A percentile compares a stretch with the other conserved stretches of the same genome.
Evolutionary conservation across 2,797 vertebrate genomes (phyloP).

Genomic region (Ficedula albicollis): DNA sequence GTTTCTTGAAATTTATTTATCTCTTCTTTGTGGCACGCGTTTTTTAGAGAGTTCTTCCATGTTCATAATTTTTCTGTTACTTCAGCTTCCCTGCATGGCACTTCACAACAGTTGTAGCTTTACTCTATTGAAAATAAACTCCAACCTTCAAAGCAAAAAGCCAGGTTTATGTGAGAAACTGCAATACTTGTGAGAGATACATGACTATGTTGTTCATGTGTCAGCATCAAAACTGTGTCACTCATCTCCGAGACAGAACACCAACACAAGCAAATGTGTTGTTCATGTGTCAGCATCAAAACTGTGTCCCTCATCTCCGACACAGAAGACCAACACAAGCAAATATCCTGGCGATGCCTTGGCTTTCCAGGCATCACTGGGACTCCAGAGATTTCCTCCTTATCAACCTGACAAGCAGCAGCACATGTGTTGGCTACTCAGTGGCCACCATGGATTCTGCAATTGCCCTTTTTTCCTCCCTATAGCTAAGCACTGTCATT

Average conservation of each 20-base stretch:
- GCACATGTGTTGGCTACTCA: neutral
- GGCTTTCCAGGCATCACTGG: no score
- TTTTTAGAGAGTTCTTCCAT: neutral
- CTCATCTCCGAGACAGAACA: neutral
- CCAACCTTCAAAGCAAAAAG: neutral
- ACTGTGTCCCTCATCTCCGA: neutral
- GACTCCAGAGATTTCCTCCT: neutral
- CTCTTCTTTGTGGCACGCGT: fast-evolving
- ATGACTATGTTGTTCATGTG: neutral
- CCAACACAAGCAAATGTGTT: neutral
- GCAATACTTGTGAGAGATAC: neutral
- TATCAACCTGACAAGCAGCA: neutral
- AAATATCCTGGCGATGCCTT: neutral
- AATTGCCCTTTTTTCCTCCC: neutral
- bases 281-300: neutral
- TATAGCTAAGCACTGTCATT: neutral
- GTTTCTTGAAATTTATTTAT: neutral
- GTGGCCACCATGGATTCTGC: neutral
- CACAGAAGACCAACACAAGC: neutral
- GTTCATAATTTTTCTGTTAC: neutral
- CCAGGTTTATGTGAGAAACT: neutral
- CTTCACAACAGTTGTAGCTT: neutral
- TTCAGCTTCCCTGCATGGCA: neutral
- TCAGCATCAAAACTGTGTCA: neutral
- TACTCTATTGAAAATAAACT: neutral